Evolutionary conservation across 2,797 vertebrate species (phyloP).

Genomic region (Channallabes apus): DNA sequence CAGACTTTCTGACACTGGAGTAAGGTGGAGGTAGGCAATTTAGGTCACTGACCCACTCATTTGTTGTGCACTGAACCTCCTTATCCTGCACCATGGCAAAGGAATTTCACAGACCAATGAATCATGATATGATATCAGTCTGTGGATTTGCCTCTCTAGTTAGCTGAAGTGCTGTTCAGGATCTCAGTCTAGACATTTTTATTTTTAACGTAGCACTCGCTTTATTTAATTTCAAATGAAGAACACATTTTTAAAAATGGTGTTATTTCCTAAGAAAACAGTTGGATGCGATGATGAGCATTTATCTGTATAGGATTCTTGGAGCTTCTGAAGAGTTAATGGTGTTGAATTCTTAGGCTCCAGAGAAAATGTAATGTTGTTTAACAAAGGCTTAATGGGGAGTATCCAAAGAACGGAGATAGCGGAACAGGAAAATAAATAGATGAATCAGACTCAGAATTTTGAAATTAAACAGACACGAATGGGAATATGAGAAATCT

Average conservation of each 20-base stretch:
- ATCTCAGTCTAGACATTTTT: constrained; percentile 9
- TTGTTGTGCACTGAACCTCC: constrained; percentile 15
- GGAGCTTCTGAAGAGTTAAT: constrained; percentile 60
- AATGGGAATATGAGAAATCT: constrained; percentile 54
- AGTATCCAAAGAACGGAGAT: constrained; percentile 64
- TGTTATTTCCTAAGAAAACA: neutral
- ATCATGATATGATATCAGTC: constrained; percentile 30
- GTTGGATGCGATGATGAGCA: neutral
- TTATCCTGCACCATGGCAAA: constrained; percentile 29
- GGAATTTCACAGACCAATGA: constrained; percentile 36
- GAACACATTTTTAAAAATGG: neutral
- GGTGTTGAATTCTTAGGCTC: constrained; percentile 68
- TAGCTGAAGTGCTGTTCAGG: constrained; percentile 9
- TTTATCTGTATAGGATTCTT: constrained; percentile 4
- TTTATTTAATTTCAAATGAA: constrained; percentile 9
- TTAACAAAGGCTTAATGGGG: constrained; percentile 71
- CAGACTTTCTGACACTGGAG: neutral
- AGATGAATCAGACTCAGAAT: constrained; percentile 66
- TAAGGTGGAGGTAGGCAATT: constrained; percentile 13
- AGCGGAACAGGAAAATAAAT: constrained; percentile 72
- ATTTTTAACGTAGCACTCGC: neutral
- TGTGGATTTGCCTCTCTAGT: constrained; percentile 29
- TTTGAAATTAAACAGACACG: constrained; percentile 2
- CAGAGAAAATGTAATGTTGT: constrained; percentile 69
- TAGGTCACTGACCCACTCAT: constrained; percentile 27